Base-by-base conservation (phyloP, 64 coral and sea anemone species). In the Dendrophyllia cribrosa region DNA sequence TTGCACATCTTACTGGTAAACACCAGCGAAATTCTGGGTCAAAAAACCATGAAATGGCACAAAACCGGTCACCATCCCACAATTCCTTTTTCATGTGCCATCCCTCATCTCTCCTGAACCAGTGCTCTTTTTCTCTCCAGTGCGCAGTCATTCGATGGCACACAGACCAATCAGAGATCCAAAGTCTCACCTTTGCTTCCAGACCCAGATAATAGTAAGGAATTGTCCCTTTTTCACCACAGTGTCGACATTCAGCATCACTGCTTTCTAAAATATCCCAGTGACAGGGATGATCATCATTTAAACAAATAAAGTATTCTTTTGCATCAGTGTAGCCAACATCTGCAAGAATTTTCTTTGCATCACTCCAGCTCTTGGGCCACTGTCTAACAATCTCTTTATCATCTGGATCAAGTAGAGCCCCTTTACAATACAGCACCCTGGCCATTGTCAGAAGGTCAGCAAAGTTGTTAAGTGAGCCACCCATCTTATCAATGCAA, bases 61-160 rank as follows among this genome's bases (percentile, higher is more conserved):
- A 64, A 69, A 91, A 92, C 68, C 89, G 74, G 14, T 96, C 89
- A 49, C 89, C 94, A 91, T 91, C 89, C 84, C 94, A 92, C 22
- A 96, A 55, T 83, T 96, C 94, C 16, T 43, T 80, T 59, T 83
- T 96, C 9, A 66, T 44, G 23, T 66, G 62, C 88, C 89, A 88
- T 70, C 84, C 94, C 44, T 68, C 70, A 71, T 79, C 70, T 88
- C 89, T 91, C 21, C 75, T 80, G 17, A 96, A 58, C 94, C 94
- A 92, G 46, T 96, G 94, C 45, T 88, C 94, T 75, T 92, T 91
- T 87, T 96, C 94, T 59, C 85, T 76, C 85, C 94, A 96, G 51
- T 96, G 94, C 23, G 89, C 74, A 25, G 83, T 87, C 75, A 96
- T 92, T 92, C 75, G 79, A 11, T 71, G 58, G 83, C 94, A 96